Percentiles rank a stretch among this genome's conserved stretches.
Evolutionary conservation across 2,113 vertebrate genomes (phyloP).

Genomic region (Chlamydotis undulata): DNA sequence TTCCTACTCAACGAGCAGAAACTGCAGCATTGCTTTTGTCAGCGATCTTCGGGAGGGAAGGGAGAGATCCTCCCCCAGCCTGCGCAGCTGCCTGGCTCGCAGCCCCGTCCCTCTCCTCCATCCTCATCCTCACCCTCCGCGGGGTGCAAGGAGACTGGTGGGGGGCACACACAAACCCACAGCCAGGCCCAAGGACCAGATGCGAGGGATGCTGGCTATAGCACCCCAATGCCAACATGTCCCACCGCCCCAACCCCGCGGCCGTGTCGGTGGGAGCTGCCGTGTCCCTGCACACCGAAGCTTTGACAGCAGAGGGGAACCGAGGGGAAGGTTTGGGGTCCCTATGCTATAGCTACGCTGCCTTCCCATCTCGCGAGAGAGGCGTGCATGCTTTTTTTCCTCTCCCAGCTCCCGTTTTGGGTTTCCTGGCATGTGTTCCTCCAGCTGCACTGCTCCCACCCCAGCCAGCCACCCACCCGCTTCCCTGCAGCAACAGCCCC

Average conservation of each 20-base stretch:
- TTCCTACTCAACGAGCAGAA: not conserved
- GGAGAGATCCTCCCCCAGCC: not conserved
- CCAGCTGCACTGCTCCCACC: not conserved
- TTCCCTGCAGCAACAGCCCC: not conserved
- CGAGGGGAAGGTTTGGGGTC: not conserved
- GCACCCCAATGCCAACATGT: not conserved
- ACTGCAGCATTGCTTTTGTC: not conserved
- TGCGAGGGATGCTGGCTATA: too few relatives aligned
- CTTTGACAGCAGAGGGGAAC: not conserved
- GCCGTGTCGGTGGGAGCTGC: fast-evolving
- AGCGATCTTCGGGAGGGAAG: not conserved
- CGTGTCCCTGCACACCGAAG: not conserved
- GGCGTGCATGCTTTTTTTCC: not conserved
- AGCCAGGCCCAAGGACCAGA: not conserved
- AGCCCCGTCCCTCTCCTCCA: not conserved
- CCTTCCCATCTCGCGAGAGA: not conserved
- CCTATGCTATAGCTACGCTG: not conserved
- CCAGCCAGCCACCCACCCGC: not conserved
- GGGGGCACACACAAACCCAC: not conserved
- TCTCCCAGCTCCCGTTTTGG: not conserved
- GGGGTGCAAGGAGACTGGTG: not conserved
- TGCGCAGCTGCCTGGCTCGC: not conserved
- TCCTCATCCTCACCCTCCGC: not conserved
- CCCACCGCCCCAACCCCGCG: not conserved
- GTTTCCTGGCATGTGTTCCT: not conserved